A percentile compares a stretch with the other conserved stretches of the same genome.
Evolutionary conservation across 2,113 vertebrate species (phyloP).

Genomic region (Paradisaea rubra): DNA sequence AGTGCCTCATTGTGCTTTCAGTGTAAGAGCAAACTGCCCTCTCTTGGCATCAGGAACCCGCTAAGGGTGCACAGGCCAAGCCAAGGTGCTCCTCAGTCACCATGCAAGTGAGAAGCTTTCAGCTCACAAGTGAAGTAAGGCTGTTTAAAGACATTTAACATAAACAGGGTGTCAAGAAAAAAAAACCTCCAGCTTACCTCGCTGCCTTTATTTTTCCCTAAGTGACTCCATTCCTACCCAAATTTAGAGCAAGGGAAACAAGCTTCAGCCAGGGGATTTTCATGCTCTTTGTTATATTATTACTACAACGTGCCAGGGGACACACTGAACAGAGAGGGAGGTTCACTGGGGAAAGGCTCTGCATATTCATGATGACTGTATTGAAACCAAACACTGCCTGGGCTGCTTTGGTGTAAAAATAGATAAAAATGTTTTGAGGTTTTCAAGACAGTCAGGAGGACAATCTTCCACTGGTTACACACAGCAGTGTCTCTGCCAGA

Average conservation of each 20-base stretch:
- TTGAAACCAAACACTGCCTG: neutral
- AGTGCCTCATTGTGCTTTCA: rapidly evolving
- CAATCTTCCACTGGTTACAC: neutral
- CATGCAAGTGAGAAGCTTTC: neutral
- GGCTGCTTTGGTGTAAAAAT: neutral
- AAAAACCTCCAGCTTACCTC: neutral
- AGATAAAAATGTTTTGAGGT: neutral
- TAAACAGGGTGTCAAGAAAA: neutral
- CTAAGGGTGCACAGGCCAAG: neutral
- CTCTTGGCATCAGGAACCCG: neutral
- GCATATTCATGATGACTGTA: neutral
- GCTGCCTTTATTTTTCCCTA: neutral
- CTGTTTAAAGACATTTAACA: neutral
- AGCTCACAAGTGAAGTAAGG: neutral
- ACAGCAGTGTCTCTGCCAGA: neutral
- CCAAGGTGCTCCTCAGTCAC: neutral
- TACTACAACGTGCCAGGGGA: neutral
- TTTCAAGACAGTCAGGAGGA: neutral
- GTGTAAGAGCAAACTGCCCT: neutral
- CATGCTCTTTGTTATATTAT: neutral
- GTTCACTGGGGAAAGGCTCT: neutral
- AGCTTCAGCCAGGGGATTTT: neutral
- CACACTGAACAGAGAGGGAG: neutral
- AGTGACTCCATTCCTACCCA: constrained; percentile 21
- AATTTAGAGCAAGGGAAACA: constrained; percentile 17